Evolutionary conservation across 2,797 vertebrate species (phyloP), one percentile per base, ranked within the genome.

Genomic region (Danio tinwini): DNA sequence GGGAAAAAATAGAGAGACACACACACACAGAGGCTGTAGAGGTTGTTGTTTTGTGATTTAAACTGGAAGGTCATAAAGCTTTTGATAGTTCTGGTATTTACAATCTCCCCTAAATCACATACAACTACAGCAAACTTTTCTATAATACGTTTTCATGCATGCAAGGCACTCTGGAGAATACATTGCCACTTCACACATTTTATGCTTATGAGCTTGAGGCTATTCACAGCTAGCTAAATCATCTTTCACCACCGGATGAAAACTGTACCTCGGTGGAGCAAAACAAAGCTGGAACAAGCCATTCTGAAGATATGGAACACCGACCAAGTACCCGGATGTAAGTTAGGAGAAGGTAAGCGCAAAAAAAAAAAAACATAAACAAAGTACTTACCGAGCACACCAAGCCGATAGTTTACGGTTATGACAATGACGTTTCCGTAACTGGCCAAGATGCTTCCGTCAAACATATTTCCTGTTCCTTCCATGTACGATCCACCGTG

Each of bases 361-460:
- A 29, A 29, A 1, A 29, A 29, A 29, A 29, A 29, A 29, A n/a
- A n/a, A n/a, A n/a, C n/a, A n/a, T 21, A 55, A 37, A 4, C 6
- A 3, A 49, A 10, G 3, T 53, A 89, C 98, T 99, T 98, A 99
- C 98, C 97, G 90, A 99, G 94, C 58, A 99, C 95, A 88, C 97
- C 97, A 86, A 99, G 96, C 75, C 98, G 94, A 90, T 99, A 99
- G 96, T 99, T 99, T 89, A 99, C 94, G 56, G 98, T 99, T 90
- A 99, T 99, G 90, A 99, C 97, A 90, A 99, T 99, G 90, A 99
- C 98, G 87, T 99, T 99, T 84, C 98, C 98, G 90, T 99, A 99
- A 94, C 98, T 99, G 89, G 98, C 97, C 94, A 99, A 94, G 92
- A 99, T 97, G 94, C 97, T 99, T 89, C 98, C 98, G 85, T 99